Conservation (phyloP, 1,140 invertebrate genomes). For the Stegodyphus dumicola region DNA sequence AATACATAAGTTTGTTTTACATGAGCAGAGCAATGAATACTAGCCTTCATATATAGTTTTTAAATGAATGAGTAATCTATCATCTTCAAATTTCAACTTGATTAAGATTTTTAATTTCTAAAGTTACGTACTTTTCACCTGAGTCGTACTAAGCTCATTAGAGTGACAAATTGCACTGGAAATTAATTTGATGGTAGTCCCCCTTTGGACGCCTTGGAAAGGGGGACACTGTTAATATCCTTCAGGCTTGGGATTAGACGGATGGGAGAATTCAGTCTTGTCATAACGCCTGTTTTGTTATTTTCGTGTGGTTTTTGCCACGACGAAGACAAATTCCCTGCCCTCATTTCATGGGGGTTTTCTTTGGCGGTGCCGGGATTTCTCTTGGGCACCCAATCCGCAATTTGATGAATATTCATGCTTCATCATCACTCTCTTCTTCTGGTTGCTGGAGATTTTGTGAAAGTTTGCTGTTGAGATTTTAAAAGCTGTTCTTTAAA, state of each 20-base stretch:
- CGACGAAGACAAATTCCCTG: background rate
- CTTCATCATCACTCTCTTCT: background rate
- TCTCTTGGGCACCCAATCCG: background rate
- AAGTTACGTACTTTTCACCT: too few species aligned
- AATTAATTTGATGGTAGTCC: slow-evolving; percentile 41
- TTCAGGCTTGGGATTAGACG: slow-evolving; percentile 31
- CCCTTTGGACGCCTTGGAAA: background rate
- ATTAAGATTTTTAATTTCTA: too few species aligned
- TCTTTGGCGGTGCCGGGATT: background rate
- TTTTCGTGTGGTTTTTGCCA: background rate
- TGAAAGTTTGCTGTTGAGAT: too few species aligned
- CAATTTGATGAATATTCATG: slow-evolving; percentile 30
- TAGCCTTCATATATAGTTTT: too few species aligned
- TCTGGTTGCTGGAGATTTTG: slow-evolving; percentile 20
- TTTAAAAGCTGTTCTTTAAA: too few species aligned
- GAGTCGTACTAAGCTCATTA: slow-evolving; percentile 22
- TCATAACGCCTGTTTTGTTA: slow-evolving; percentile 9
- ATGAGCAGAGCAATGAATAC: too few species aligned
- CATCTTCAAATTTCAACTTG: too few species aligned
- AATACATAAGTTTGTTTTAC: too few species aligned
- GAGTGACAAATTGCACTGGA: slow-evolving; percentile 36
- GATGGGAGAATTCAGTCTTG: background rate
- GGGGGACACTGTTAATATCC: slow-evolving; percentile 25
- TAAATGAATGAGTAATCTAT: too few species aligned
- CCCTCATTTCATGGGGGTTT: slow-evolving; percentile 1